Conservation (phyloP, 2,797 vertebrate genomes). For the Acrocephalus scirpaceus region DNA sequence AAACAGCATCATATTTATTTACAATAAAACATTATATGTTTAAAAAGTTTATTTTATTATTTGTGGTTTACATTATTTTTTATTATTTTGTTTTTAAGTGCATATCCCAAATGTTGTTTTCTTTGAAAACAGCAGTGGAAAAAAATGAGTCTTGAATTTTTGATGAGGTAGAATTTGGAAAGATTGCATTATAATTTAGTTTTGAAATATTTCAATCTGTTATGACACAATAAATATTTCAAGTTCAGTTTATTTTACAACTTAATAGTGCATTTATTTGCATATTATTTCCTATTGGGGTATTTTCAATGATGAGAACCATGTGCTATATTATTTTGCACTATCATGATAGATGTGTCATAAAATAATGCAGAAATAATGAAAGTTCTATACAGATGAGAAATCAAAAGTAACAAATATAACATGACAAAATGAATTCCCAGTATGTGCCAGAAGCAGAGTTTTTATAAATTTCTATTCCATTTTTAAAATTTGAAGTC, state of each 20-base stretch:
- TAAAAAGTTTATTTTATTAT: neutral
- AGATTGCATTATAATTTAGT: neutral
- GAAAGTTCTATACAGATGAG: neutral
- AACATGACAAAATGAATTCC: neutral
- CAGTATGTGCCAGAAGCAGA: neutral
- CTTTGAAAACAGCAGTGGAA: neutral
- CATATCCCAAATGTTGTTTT: neutral
- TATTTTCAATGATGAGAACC: neutral
- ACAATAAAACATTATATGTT: neutral
- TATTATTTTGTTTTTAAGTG: neutral
- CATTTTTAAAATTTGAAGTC: neutral
- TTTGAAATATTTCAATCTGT: neutral
- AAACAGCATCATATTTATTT: neutral
- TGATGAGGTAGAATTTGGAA: neutral
- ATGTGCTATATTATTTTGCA: neutral
- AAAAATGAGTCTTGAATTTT: neutral
- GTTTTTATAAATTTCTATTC: neutral
- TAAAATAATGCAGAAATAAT: constrained; percentile 47
- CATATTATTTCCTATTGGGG: neutral
- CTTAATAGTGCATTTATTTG: constrained; percentile 4
- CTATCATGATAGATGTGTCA: neutral
- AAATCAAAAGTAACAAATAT: neutral
- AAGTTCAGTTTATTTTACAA: constrained; percentile 14
- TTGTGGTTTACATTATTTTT: neutral
- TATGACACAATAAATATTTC: neutral